These are phyloP conservation scores for Pilophorus perplexus DNA, from an alignment of 2,888 invertebrate species.

Conservation along the genomic window DNA sequence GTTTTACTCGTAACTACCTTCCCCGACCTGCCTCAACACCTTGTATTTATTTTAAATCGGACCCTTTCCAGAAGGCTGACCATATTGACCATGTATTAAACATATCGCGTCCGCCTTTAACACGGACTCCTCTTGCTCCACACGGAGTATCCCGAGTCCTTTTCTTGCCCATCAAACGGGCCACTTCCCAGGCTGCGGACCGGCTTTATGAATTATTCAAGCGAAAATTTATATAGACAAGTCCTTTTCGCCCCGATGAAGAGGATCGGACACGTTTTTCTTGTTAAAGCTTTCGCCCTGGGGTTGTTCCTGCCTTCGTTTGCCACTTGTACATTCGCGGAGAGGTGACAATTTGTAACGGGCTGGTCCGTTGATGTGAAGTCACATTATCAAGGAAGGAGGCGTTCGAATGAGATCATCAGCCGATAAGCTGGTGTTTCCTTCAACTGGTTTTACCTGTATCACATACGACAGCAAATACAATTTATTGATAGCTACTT, in stretches of 20 bases:
- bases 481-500: no score
- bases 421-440: constrained; percentile 14
- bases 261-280: background rate
- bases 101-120: constrained; percentile 17
- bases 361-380: constrained; percentile 8
- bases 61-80: background rate
- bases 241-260: background rate
- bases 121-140: constrained; percentile 8
- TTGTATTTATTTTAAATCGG: background rate
- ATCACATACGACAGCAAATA: no score
- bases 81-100: constrained; percentile 27
- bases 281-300: background rate
- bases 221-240: constrained; percentile 21
- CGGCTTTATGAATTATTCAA: constrained; percentile 27
- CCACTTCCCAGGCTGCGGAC: background rate
- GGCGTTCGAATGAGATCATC: constrained; percentile 16
- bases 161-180: no score
- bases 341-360: constrained; percentile 30
- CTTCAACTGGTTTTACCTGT: no score
- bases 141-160: constrained; percentile 9
- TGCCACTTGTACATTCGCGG: no score
- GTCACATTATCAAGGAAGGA: constrained; percentile 24
- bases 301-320: background rate
- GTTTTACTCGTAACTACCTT: constrained; percentile 8
- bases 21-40: background rate